A percentile compares a stretch with the other conserved stretches of the same genome.
phyloP scores from a whole-genome alignment of 2,888 invertebrate genomes.

The Acleris sparsana region DNA sequence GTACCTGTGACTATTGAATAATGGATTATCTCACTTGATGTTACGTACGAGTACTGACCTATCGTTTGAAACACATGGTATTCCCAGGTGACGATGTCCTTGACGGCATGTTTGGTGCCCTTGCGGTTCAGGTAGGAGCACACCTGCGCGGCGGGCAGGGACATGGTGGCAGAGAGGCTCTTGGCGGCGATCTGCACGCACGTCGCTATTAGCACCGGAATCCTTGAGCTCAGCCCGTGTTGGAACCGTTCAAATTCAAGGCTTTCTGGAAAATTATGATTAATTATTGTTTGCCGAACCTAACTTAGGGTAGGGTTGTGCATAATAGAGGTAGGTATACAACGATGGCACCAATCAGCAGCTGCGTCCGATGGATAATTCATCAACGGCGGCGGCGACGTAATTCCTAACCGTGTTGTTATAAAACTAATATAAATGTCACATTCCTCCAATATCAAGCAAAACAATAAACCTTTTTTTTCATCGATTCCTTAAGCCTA shows the following conservation, averaged over 20 bases:
- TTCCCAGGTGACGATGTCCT: slow-evolving; percentile 52
- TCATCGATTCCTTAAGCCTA: too few relatives aligned
- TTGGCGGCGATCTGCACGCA: slow-evolving; percentile 59
- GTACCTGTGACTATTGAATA: not conserved
- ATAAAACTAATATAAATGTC: too few relatives aligned
- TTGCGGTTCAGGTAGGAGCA: slow-evolving; percentile 43
- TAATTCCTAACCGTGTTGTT: too few relatives aligned
- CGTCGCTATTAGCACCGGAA: slow-evolving; percentile 51
- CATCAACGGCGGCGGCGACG: too few relatives aligned
- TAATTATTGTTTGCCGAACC: not conserved
- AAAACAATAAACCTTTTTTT: too few relatives aligned
- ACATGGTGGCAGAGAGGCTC: slow-evolving; percentile 48
- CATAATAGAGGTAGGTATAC: too few relatives aligned
- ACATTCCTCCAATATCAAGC: too few relatives aligned
- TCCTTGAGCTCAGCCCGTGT: slow-evolving; percentile 31
- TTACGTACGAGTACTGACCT: slow-evolving; percentile 43
- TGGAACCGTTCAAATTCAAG: slow-evolving; percentile 46
- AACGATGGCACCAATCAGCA: too few relatives aligned
- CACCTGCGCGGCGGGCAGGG: slow-evolving; percentile 43
- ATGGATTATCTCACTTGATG: too few relatives aligned
- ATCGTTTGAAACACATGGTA: slow-evolving; percentile 50
- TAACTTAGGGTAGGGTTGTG: not conserved
- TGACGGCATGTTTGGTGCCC: slow-evolving; percentile 41
- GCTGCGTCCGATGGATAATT: too few relatives aligned
- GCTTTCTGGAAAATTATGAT: slow-evolving; percentile 22